These are phyloP conservation scores for Antrozous pallidus DNA, from an alignment of 2,797 vertebrate species.

Conservation along the genomic window DNA sequence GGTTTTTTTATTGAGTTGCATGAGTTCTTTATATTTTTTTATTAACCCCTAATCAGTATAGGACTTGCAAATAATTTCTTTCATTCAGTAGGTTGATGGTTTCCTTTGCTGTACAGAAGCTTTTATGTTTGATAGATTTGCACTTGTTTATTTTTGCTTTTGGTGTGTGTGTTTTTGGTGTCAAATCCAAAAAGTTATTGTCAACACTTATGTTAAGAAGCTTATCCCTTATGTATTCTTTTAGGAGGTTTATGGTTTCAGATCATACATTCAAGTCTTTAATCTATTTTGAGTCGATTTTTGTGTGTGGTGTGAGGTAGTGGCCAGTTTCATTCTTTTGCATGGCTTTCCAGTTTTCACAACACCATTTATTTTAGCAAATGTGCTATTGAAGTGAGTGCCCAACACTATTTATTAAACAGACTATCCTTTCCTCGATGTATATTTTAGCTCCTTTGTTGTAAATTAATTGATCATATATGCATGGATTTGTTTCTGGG, in stretches of 20 bases:
- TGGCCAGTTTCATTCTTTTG: neutral
- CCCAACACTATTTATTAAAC: neutral
- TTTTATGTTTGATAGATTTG: neutral
- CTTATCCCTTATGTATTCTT: neutral
- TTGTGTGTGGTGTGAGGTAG: neutral
- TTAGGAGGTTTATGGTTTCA: neutral
- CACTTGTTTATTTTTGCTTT: neutral
- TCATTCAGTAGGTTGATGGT: neutral
- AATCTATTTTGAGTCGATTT: neutral
- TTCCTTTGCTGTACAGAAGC: neutral
- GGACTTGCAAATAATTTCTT: neutral
- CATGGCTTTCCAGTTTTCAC: neutral
- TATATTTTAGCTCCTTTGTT: neutral
- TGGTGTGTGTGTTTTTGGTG: too few species aligned
- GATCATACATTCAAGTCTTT: neutral
- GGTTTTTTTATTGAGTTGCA: neutral
- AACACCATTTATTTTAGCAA: neutral
- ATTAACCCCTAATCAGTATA: neutral
- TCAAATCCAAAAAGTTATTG: too few species aligned
- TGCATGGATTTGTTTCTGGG: neutral
- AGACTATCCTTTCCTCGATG: neutral
- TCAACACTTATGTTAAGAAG: neutral
- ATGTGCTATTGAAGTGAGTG: neutral
- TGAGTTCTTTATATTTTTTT: neutral
- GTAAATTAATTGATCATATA: neutral